Evolutionary conservation across 2,797 vertebrate genomes (phyloP), one percentile per base, ranked within the genome.

Genomic region (Alca torda): DNA sequence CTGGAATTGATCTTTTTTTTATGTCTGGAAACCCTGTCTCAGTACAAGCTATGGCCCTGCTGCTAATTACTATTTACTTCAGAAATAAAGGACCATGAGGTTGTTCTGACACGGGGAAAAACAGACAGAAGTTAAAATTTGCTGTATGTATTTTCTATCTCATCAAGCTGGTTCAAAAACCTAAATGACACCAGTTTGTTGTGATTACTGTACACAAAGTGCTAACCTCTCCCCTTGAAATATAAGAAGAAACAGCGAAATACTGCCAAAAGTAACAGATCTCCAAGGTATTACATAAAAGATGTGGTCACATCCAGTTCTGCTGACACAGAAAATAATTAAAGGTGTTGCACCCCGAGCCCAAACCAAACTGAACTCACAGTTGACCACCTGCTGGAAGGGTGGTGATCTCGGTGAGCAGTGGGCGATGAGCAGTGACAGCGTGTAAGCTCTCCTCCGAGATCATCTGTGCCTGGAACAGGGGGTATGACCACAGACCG

Each of bases 371-470:
- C 23, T 3, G 15, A 77, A 59, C 6, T 25, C 30, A 6, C 16
- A 65, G 37, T 4, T 46, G 24, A 43, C 25, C 54, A 23, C 18
- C 37, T 26, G 20, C 53, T 64, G n/a, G 39, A 31, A 68, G n/a
- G 25, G 20, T 2, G 15, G 43, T 19, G 51, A 30, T 21, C 69
- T 43, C 0, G 0, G 35, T 19, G 33, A 35, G 25, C 33, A n/a
- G 39, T 13, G 13, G 26, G 5, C 5, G 35, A 31, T 2, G 48
- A 80, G n/a, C 54, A 63, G 41, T 5, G 23, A 7, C 39, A 35
- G 17, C 13, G 10, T 23, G 13, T 16, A 69, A 39, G 37, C 23
- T 68, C 20, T 41, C 35, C 82, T 57, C 30, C 8, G 6, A 21
- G 26, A 33, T 11, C 54, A 24, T 18, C 28, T 53, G 41, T 3